Conservation (phyloP, 2,888 invertebrate species). For the Trichacis sp. region DNA sequence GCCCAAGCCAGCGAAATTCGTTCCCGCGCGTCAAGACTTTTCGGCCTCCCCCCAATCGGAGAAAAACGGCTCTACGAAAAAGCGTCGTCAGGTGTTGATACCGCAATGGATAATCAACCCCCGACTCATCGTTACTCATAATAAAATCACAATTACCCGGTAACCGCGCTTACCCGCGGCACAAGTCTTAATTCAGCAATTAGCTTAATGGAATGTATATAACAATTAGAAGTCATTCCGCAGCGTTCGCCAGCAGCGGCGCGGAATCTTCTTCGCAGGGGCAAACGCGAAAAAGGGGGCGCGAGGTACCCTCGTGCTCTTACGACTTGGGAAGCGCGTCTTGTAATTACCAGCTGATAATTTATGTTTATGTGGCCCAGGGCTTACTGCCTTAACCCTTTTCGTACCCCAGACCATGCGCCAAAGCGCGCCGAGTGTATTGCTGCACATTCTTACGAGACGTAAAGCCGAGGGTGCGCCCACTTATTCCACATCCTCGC, state of each 20-base stretch:
- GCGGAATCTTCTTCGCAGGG: conserved; percentile 44
- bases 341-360: conserved; percentile 70
- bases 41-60: no score
- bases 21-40: conserved; percentile 48
- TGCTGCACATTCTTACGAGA: conserved; percentile 65
- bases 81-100: neutral
- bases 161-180: conserved; percentile 47
- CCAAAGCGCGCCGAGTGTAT: conserved; percentile 58
- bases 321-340: conserved; percentile 52
- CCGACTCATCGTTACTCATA: conserved; percentile 43
- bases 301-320: conserved; percentile 47
- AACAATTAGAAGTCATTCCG: conserved; percentile 67
- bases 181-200: conserved; percentile 69
- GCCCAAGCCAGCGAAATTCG: conserved; percentile 54
- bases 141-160: conserved; percentile 53
- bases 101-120: conserved; percentile 27
- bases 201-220: conserved; percentile 70
- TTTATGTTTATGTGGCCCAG: conserved; percentile 68
- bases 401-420: conserved; percentile 45
- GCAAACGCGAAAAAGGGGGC: conserved; percentile 48
- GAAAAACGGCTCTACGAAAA: neutral
- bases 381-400: conserved; percentile 65
- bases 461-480: conserved; percentile 41
- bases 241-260: conserved; percentile 48
- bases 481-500: conserved; percentile 59